Base-by-base conservation (phyloP, 2,888 invertebrate species). In the Mechanitis mazaeus region DNA sequence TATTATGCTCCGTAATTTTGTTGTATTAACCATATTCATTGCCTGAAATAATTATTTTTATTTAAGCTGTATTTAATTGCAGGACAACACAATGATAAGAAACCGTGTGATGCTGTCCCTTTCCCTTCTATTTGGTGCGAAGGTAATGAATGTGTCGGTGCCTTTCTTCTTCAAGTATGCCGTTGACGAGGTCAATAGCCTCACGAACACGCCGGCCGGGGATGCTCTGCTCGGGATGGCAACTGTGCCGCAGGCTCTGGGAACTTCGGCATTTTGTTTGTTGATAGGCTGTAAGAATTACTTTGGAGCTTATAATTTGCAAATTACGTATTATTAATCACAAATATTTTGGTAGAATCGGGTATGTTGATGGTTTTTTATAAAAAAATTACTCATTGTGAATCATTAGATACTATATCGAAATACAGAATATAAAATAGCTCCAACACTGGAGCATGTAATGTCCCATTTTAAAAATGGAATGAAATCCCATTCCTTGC, bases 121-220 rank as follows among this genome's bases (percentile, higher is more conserved):
- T 56, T 93, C 94, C 1, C 91, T 97, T 55, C 87, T 97, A 58
- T 92, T 95, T 58, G 94, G 94, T 50, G 96, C 97, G 42, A 97
- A 99, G 91, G 80, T 97, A 59, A 85, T 98, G 77, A 98, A 96
- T 75, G 97, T 98, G 2, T 91, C 94, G 56, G 98, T 99, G 33
- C 99, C 99, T 11, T 98, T 99, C 87, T 86, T 98, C 62, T 98
- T 99, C 86, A 98, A 99, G 84, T 94, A 96, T 78, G 95, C 95
- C 0, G 93, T 99, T 63, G 99, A 99, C 80, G 93, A 93, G 70
- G 92, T 98, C 66, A 98, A 97, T 78, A 86, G 89, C 5, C 83
- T 92, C 6, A 76, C 91, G 45, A 78, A 91, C 2, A 72, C 80
- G 0, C 73, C 79, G 0, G 79, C 84, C 0, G 88, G 90, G 0